Conservation (phyloP, 2,113 vertebrate genomes). For the Mesoclemmys tuberculata region DNA sequence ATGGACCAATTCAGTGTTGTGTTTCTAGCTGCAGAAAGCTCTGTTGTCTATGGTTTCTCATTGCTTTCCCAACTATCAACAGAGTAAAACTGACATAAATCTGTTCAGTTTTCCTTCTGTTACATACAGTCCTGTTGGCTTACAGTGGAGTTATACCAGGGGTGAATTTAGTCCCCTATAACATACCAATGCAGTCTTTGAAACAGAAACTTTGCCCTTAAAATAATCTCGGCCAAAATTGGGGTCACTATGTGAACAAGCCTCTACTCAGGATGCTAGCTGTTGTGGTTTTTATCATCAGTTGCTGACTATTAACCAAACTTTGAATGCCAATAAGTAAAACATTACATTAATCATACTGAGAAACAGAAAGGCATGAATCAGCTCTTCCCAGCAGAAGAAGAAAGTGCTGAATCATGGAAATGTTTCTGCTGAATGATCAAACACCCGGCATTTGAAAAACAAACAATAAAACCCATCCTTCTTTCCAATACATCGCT, state of each 20-base stretch:
- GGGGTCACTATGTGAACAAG: background rate
- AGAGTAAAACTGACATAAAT: background rate
- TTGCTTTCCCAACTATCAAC: background rate
- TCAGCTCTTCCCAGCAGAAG: background rate
- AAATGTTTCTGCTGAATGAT: slow-evolving; percentile 39
- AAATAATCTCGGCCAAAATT: slow-evolving; percentile 44
- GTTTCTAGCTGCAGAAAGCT: background rate
- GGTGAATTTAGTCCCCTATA: background rate
- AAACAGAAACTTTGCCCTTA: background rate
- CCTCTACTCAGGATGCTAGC: background rate
- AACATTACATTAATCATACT: background rate
- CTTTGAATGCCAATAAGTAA: background rate
- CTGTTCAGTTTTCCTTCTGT: background rate
- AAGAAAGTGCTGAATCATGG: slow-evolving; percentile 27
- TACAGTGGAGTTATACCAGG: background rate
- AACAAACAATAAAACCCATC: background rate
- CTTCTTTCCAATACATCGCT: background rate
- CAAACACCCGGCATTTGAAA: background rate
- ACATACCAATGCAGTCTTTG: slow-evolving; percentile 45
- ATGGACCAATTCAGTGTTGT: background rate
- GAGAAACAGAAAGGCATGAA: slow-evolving; percentile 13
- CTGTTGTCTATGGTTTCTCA: background rate
- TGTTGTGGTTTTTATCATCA: slow-evolving; percentile 16
- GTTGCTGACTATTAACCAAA: slow-evolving; percentile 30
- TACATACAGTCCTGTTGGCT: background rate